Evolutionary conservation across 2,888 invertebrate species (phyloP).

Genomic region (Acrobasis suavella): DNA sequence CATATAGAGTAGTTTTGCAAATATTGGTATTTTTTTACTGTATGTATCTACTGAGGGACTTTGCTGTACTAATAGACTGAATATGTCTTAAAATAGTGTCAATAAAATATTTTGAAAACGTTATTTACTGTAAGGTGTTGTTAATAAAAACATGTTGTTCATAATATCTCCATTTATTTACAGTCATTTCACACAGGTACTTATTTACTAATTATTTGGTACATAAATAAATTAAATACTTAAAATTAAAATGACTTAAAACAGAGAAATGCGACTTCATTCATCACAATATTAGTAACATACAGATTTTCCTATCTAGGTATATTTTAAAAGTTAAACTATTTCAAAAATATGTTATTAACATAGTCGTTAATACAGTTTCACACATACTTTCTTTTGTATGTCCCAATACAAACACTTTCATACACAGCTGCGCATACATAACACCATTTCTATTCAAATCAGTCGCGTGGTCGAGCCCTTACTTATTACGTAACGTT

Average conservation of each 20-base stretch:
- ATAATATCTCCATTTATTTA: conserved; percentile 8
- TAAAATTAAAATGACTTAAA: neutral
- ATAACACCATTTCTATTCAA: conserved; percentile 24
- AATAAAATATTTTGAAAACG: no score
- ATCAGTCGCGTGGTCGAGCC: conserved; percentile 28
- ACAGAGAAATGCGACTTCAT: neutral
- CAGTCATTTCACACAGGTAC: conserved; percentile 11
- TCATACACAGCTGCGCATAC: conserved; percentile 12
- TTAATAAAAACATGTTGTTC: neutral
- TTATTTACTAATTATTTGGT: conserved; percentile 11
- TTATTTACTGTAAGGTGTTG: neutral
- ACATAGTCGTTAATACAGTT: conserved; percentile 11
- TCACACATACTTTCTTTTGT: conserved; percentile 10
- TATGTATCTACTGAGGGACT: no score
- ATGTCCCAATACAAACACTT: conserved; percentile 4
- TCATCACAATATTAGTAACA: neutral
- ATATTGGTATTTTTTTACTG: no score
- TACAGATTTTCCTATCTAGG: neutral
- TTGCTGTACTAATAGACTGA: no score
- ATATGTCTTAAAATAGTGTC: no score
- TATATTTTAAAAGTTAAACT: conserved; percentile 13
- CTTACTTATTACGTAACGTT: conserved; percentile 25
- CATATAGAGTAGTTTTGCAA: no score
- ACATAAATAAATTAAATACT: conserved; percentile 17
- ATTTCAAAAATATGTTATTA: neutral